Evolutionary conservation across 2,797 vertebrate genomes (phyloP), one percentile per base, ranked within the genome.

Genomic region (Galaxias olidus): DNA sequence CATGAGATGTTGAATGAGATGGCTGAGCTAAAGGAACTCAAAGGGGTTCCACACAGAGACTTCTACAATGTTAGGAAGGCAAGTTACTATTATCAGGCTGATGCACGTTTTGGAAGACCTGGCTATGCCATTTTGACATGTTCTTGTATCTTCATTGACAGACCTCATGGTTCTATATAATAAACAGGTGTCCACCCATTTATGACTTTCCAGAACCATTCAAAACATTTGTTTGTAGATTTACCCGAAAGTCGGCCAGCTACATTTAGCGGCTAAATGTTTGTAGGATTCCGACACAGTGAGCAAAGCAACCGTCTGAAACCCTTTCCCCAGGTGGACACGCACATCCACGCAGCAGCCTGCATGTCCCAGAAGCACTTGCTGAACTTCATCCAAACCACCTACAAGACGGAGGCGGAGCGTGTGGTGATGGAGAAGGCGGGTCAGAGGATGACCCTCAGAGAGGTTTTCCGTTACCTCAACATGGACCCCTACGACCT

Each of bases 51-150:
- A 8, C 96, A 98, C 81, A 90, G 97, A 79, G 97, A 99, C 84
- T 99, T 99, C 79, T 98, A 99, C 78, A 98, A 98, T 2, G 97
- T 99, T 77, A 94, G 97, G 84, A 99, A 99, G 95, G 97, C 97
- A 77, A 46, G 73, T 67, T 15, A 50, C n/a, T 12, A 19, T 9
- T n/a, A n/a, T n/a, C n/a, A n/a, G n/a, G n/a, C n/a, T n/a, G n/a
- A n/a, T n/a, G n/a, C n/a, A n/a, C n/a, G n/a, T n/a, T n/a, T n/a
- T n/a, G n/a, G n/a, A n/a, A n/a, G n/a, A n/a, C n/a, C n/a, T n/a
- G n/a, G n/a, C n/a, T n/a, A n/a, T n/a, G n/a, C n/a, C 6, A 19
- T 49, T 52, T 19, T 19, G 7, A 17, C 50, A 1, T 10, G 17
- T 1, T 52, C 50, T 14, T n/a, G 6, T 8, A 40, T 14, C n/a